These are phyloP conservation scores for Oryctolagus cuniculus DNA, from an alignment of 2,113 vertebrate genomes.

Conservation along the genomic window mOryCun1.1 NC_091432.1:156060001-156060500, in stretches of 20 bases:
- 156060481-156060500: background rate
- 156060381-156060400: background rate
- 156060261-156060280: background rate
- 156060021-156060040: slow-evolving; percentile 46
- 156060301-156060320: background rate
- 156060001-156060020: slow-evolving; percentile 58
- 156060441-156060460: slow-evolving; percentile 37
- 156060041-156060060: slow-evolving; percentile 69
- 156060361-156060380: background rate
- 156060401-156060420: slow-evolving; percentile 56
- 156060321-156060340: slow-evolving; percentile 10
- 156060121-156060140: slow-evolving; percentile 48
- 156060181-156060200: slow-evolving; percentile 47
- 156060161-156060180: slow-evolving; percentile 34
- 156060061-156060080: slow-evolving; percentile 62
- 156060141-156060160: slow-evolving; percentile 58
- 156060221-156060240: background rate
- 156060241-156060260: slow-evolving; percentile 59
- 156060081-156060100: background rate
- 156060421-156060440: slow-evolving; percentile 26
- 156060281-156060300: background rate
- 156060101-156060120: slow-evolving; percentile 68
- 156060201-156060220: slow-evolving; percentile 44
- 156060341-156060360: background rate
- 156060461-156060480: background rate